These are phyloP conservation scores for Lasius platythorax DNA, from an alignment of 2,888 invertebrate genomes.

Conservation along the genomic window DNA sequence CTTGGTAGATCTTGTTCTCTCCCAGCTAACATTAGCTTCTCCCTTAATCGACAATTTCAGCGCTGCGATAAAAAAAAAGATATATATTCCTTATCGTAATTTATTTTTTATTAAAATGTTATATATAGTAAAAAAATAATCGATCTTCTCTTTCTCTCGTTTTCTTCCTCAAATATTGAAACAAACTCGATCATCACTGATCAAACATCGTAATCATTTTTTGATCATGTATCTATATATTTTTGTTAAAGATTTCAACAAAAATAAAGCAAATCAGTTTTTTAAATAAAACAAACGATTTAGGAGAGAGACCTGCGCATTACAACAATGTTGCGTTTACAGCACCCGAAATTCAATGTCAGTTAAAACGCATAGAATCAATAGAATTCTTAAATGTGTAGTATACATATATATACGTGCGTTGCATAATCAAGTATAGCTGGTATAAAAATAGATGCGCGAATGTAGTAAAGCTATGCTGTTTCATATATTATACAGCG, in stretches of 20 bases:
- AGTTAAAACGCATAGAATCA: background rate
- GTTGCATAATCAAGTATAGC: background rate
- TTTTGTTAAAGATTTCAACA: background rate
- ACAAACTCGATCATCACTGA: background rate
- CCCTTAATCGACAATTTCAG: conserved; percentile 54
- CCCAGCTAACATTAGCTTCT: conserved; percentile 57
- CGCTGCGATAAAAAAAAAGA: conserved; percentile 49
- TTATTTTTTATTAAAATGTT: background rate
- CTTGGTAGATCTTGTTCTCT: background rate
- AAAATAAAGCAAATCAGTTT: background rate
- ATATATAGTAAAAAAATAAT: conserved; percentile 5
- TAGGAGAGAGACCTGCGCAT: background rate
- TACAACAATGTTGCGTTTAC: background rate
- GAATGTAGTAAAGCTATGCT: background rate
- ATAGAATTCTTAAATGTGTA: background rate
- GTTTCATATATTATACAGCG: background rate
- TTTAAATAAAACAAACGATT: too few relatives aligned
- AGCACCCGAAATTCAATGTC: conserved; percentile 9
- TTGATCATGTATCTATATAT: too few relatives aligned
- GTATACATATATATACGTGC: background rate
- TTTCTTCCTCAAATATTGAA: background rate
- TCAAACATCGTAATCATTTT: background rate
- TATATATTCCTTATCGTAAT: background rate
- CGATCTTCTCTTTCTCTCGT: background rate
- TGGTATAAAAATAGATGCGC: background rate